These are phyloP conservation scores for Chromobotia macracanthus DNA, from an alignment of 2,797 vertebrate genomes.

Conservation along the genomic window DNA sequence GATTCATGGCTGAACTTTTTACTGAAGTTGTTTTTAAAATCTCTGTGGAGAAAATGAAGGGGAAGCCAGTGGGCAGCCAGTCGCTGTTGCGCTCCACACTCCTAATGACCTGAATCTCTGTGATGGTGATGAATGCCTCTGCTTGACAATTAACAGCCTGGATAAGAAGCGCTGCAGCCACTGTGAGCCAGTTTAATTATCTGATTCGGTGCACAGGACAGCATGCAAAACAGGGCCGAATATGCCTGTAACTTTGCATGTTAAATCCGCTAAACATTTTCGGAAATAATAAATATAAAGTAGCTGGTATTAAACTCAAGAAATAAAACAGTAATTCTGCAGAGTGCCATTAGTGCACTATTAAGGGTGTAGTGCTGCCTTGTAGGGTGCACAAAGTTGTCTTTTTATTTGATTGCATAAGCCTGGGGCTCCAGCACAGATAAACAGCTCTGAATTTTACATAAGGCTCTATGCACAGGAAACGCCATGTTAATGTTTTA, in stretches of 20 bases:
- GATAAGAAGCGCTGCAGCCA: background rate
- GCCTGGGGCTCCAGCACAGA: slow-evolving; percentile 62
- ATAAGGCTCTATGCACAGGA: too few species aligned
- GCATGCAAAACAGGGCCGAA: slow-evolving; percentile 62
- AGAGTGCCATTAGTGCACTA: slow-evolving; percentile 80
- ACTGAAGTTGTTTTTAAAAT: too few species aligned
- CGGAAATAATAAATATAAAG: slow-evolving; percentile 84
- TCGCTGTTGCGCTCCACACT: too few species aligned
- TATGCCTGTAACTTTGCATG: slow-evolving; percentile 76
- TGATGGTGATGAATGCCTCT: too few species aligned
- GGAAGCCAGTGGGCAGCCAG: too few species aligned
- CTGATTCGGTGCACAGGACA: slow-evolving; percentile 62
- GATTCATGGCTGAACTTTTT: too few species aligned
- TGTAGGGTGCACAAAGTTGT: slow-evolving; percentile 81
- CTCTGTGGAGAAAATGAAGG: too few species aligned
- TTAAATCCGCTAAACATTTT: slow-evolving; percentile 81
- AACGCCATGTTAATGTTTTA: too few species aligned
- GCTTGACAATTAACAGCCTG: too few species aligned
- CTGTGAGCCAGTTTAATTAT: slow-evolving; percentile 59
- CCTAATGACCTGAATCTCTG: too few species aligned
- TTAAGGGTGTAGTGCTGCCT: slow-evolving; percentile 81
- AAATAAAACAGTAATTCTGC: slow-evolving; percentile 66
- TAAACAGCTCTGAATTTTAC: slow-evolving; percentile 47
- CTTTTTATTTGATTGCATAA: slow-evolving; percentile 81
- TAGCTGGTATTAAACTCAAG: slow-evolving; percentile 79